Evolutionary conservation across 2,888 invertebrate species (phyloP).

Genomic region (Criorhina ranunculi): DNA sequence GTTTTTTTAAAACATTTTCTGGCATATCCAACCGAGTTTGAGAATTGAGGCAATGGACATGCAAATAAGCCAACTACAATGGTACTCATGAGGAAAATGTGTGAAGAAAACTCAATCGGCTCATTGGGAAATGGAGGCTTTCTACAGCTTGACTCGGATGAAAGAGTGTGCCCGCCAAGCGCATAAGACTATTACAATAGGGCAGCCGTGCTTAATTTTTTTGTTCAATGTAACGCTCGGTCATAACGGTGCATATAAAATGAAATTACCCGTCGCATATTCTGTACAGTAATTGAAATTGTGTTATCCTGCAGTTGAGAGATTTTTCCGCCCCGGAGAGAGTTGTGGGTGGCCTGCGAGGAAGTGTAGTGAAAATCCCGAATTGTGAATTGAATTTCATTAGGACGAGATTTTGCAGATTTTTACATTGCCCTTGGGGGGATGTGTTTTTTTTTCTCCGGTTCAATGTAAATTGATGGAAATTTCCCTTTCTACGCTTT

Average conservation of each 20-base stretch:
- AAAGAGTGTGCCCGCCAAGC: slow-evolving; percentile 30
- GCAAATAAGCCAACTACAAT: slow-evolving; percentile 58
- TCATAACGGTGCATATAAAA: slow-evolving; percentile 48
- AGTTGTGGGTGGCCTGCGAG: background rate
- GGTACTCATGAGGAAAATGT: slow-evolving; percentile 61
- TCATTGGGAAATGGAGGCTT: slow-evolving; percentile 60
- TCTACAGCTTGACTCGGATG: slow-evolving; percentile 43
- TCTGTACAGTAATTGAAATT: slow-evolving; percentile 63
- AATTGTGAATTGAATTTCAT: slow-evolving; percentile 69
- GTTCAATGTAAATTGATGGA: slow-evolving; percentile 63
- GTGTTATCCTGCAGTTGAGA: slow-evolving; percentile 44
- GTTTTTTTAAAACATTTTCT: slow-evolving; percentile 3
- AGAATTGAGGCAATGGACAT: slow-evolving; percentile 30
- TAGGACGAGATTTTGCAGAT: slow-evolving; percentile 67
- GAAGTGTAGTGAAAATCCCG: slow-evolving; percentile 6
- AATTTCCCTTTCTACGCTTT: slow-evolving; percentile 67
- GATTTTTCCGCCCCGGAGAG: slow-evolving; percentile 39
- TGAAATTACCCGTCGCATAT: slow-evolving; percentile 48
- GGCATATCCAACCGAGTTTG: background rate
- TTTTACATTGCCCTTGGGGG: slow-evolving; percentile 47
- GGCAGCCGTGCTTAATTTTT: slow-evolving; percentile 26
- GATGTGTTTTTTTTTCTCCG: slow-evolving; percentile 8
- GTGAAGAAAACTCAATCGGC: slow-evolving; percentile 64
- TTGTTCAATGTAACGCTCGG: background rate
- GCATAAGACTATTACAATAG: slow-evolving; percentile 27